A percentile compares a stretch with the other conserved stretches of the same genome.
phyloP scores from a whole-genome alignment of 2,797 vertebrate genomes.

The Crenuchus spilurus region DNA sequence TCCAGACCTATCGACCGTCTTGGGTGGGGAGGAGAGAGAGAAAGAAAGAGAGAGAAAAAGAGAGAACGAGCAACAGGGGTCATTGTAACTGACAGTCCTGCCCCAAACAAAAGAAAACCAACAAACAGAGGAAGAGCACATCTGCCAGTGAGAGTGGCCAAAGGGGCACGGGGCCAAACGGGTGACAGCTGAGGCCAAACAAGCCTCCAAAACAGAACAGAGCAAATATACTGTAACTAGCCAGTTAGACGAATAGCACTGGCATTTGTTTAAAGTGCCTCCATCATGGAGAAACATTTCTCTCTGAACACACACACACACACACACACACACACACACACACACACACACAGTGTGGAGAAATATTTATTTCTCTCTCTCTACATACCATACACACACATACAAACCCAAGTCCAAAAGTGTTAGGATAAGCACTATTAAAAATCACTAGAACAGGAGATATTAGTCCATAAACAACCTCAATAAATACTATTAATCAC shows the following conservation, averaged over 20 bases:
- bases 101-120: slow-evolving; percentile 41
- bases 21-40: not conserved
- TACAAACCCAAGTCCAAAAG: no score
- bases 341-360: no score
- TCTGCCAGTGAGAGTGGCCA: slow-evolving; percentile 35
- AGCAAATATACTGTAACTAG: not conserved
- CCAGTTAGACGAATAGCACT: not conserved
- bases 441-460: no score
- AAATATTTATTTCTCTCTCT: no score
- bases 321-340: no score
- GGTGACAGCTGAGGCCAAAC: slow-evolving; percentile 8
- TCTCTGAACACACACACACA: no score
- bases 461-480: no score
- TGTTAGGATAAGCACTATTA: no score
- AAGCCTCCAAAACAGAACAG: not conserved
- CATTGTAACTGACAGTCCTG: slow-evolving; percentile 4
- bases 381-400: no score
- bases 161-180: slow-evolving; percentile 1
- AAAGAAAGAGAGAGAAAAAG: slow-evolving; percentile 4
- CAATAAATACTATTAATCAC: no score
- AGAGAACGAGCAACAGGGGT: slow-evolving; percentile 19
- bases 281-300: not conserved
- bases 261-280: not conserved
- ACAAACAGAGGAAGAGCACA: slow-evolving; percentile 51
- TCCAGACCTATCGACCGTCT: not conserved